Evolutionary conservation across 2,113 vertebrate genomes (phyloP).

Genomic region (Pyrgilauda ruficollis): DNA sequence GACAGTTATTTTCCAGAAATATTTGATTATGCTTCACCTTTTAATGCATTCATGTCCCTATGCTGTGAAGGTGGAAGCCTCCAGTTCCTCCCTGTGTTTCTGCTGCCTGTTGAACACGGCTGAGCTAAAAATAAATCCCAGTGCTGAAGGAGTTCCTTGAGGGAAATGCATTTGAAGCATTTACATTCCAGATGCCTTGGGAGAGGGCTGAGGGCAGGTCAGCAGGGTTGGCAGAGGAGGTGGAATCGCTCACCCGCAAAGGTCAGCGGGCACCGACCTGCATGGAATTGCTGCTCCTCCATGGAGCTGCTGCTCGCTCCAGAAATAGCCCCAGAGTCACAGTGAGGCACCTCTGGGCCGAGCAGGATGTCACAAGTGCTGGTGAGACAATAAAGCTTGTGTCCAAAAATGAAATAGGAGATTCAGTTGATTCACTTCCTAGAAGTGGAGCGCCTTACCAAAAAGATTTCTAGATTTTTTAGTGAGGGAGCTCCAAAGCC

Average conservation of each 20-base stretch:
- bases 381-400: neutral
- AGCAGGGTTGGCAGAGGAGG: neutral
- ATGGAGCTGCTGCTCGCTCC: neutral
- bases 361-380: neutral
- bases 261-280: neutral
- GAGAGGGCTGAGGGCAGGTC: neutral
- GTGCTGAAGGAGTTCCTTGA: neutral
- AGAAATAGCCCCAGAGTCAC: neutral
- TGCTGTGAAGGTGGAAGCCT: neutral
- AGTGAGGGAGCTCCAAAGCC: neutral
- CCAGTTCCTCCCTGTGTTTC: neutral
- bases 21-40: neutral
- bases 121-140: neutral
- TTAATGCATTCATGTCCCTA: neutral
- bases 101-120: neutral
- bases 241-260: neutral
- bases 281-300: neutral
- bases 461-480: neutral
- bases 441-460: accelerated
- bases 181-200: neutral
- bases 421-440: neutral
- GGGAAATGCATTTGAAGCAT: neutral
- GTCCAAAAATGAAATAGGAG: neutral
- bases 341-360: neutral
- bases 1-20: neutral